A percentile compares a stretch with the other conserved stretches of the same genome.
phyloP scores from a whole-genome alignment of 2,797 vertebrate species.

The Crocodylus rhombifer region DNA sequence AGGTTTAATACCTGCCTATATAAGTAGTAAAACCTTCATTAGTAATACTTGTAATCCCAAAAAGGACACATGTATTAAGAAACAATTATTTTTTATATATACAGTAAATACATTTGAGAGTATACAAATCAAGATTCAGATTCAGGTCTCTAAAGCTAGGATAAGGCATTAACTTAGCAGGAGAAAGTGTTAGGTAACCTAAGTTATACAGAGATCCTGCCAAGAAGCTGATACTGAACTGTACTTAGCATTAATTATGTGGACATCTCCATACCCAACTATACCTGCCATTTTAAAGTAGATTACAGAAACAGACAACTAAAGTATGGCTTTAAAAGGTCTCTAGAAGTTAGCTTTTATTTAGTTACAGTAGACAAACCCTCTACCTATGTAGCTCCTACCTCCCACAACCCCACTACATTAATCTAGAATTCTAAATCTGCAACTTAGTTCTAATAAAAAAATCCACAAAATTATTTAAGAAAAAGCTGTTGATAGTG shows the following conservation, averaged over 20 bases:
- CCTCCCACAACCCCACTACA: too few species aligned
- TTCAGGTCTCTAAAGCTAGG: not conserved
- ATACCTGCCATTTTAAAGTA: not conserved
- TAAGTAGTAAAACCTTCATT: slow-evolving; percentile 52
- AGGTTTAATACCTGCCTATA: slow-evolving; percentile 79
- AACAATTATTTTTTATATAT: accelerated
- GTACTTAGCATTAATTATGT: not conserved
- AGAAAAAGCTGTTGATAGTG: not conserved
- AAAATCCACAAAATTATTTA: not conserved
- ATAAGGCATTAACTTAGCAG: not conserved
- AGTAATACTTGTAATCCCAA: not conserved
- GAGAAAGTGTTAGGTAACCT: not conserved
- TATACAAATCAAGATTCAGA: not conserved
- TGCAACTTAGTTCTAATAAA: not conserved
- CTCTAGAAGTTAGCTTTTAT: not conserved
- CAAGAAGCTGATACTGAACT: not conserved
- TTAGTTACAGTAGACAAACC: not conserved
- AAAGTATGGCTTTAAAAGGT: not conserved
- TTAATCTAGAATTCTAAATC: too few species aligned
- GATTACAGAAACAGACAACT: not conserved
- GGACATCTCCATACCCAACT: not conserved
- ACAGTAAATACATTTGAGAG: not conserved
- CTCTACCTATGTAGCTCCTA: too few species aligned
- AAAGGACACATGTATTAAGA: not conserved
- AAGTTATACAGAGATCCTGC: not conserved